Evolutionary conservation across 2,113 vertebrate genomes (phyloP), one percentile per base, ranked within the genome.

Genomic region (Tachysurus vachellii): DNA sequence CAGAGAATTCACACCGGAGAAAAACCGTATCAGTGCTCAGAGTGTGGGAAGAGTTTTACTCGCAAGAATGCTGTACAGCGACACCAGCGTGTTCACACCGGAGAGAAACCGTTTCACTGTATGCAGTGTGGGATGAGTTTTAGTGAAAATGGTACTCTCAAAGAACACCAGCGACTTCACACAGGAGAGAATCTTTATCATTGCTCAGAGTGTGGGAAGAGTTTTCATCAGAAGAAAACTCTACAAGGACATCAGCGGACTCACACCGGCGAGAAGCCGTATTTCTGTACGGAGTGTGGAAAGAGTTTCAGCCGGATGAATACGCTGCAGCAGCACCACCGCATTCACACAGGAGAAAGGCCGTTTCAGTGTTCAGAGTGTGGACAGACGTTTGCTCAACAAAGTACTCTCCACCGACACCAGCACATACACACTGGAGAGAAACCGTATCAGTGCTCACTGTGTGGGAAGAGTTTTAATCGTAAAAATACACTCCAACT

Each of bases 251-350:
- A 79, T 13, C 76, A 79, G 76, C 76, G 76, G 50, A 79, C 26
- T 31, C 76, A 79, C 76, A 79, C 50, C 7, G 76, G 76, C 1
- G 76, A 79, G 76, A 53, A 54, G 21, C 76, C 76, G 4, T 79
- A 79, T 3, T 79, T 28, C 26, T 79, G 76, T 10, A 54, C 76
- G 2, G 76, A 79, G 50, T 79, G 76, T 4, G 76, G 76, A 19
- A 79, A 79, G 76, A 79, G 76, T 10, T 79, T 79, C 76, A 79
- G 76, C 28, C 76, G 76, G 13, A 79, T 79, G 76, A 79, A 79
- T 19, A 79, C 76, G 5, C 76, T 79, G 16, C 76, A 79, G 76
- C 76, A 79, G 12, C 76, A 79, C n/a, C 76, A 79, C 50, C 76
- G 76, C 76, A 79, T 79, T 31, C 76, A 79, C 50, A 79, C 76